Evolutionary conservation across 1,140 invertebrate genomes (phyloP), one percentile per base, ranked within the genome.

Genomic region (Calliopsis andreniformis): DNA sequence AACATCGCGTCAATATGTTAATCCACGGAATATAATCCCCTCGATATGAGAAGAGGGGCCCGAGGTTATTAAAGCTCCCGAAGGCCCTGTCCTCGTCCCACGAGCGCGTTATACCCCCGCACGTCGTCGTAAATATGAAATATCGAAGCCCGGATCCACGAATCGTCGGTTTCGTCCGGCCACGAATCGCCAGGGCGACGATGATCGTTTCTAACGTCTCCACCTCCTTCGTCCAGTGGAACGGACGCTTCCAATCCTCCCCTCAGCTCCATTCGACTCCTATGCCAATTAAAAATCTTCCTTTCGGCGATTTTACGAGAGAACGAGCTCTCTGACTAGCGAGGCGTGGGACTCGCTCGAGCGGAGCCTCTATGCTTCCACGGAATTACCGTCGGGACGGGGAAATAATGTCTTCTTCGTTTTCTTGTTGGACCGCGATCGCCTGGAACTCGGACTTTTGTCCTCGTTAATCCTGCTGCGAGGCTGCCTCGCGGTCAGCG

Each of bases 121-220:
- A 76, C 75, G 86, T 88, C 88, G 85, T 92, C 90, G 87, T 92
- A 91, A 92, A 91, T 91, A 91, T 92, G 88, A 92, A 92, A 91
- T 92, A 92, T 91, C 88, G 87, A 90, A 89, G 86, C 70, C 81
- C 84, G 78, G 78, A 79, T 78, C 59, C 79, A 75, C 68, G 76
- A 77, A 78, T 77, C 73, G 51, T 82, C 68, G 56, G 45, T 75
- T 80, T 82, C 76, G 64, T 67, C 30, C 39, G 32, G 64, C 59
- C 72, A 76, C 56, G 79, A 78, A 78, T 53, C 63, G 72, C 49
- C 63, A 53, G 39, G 73, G 51, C 64, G 68, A 80, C 68, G 79
- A 78, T 69, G 53, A 79, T 73, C 70, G 67, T 83, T 59, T 81
- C 82, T 68, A 59, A 51, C 70, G 51, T 67, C 59, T 76, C 64